These are phyloP conservation scores for Blastobasis adustella DNA, from an alignment of 2,888 invertebrate genomes.

Conservation along the genomic window DNA sequence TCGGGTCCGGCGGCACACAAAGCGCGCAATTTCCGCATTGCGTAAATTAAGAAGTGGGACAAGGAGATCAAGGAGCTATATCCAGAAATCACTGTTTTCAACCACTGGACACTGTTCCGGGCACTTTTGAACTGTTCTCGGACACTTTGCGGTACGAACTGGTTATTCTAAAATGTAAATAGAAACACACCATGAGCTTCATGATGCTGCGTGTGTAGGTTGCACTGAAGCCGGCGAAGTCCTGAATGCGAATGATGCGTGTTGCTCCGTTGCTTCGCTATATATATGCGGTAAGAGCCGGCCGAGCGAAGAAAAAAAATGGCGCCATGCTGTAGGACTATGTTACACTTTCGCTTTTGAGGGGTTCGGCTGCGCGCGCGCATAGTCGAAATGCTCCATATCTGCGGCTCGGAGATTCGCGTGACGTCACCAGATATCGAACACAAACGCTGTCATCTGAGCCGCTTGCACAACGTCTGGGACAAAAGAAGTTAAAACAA, in stretches of 20 bases:
- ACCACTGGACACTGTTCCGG: constrained; percentile 17
- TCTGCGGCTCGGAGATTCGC: constrained; percentile 32
- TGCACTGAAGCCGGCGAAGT: constrained; percentile 73
- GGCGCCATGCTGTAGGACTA: constrained; percentile 59
- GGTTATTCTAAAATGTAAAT: constrained; percentile 9
- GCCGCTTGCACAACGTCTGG: too few relatives aligned
- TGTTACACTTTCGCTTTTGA: constrained; percentile 72
- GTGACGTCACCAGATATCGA: not conserved
- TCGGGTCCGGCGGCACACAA: constrained; percentile 31
- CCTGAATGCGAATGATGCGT: constrained; percentile 75
- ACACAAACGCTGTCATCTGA: too few relatives aligned
- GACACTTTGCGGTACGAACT: not conserved
- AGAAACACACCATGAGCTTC: constrained; percentile 70
- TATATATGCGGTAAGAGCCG: constrained; percentile 69
- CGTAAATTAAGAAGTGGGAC: constrained; percentile 35
- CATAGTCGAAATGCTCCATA: constrained; percentile 55
- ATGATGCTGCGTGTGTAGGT: constrained; percentile 69
- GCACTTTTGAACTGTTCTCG: constrained; percentile 22
- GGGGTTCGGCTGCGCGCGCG: constrained; percentile 43
- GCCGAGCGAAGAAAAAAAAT: constrained; percentile 68
- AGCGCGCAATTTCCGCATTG: constrained; percentile 52
- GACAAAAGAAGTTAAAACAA: too few relatives aligned
- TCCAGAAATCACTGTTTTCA: constrained; percentile 15
- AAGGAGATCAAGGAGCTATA: constrained; percentile 29
- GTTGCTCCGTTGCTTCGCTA: constrained; percentile 53